A percentile compares a stretch with the other conserved stretches of the same genome.
Conservation (phyloP, 2,113 vertebrate species). For the Tragelaphus buxtoni region DNA sequence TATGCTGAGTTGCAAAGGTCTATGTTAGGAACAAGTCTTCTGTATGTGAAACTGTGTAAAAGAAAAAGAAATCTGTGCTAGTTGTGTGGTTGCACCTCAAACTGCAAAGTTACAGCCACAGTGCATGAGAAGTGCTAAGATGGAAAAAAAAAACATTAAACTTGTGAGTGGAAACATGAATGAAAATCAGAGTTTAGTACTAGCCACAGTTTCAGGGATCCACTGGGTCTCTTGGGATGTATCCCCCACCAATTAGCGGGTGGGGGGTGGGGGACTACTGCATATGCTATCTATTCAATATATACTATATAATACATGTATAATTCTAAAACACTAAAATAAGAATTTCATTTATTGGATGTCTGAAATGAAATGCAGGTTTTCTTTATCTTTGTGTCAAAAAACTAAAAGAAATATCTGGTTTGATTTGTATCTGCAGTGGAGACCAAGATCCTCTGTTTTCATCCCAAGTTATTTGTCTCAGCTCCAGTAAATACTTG, state of each 20-base stretch:
- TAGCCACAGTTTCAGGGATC: background rate
- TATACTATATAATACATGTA: background rate
- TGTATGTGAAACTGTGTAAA: background rate
- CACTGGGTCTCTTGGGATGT: background rate
- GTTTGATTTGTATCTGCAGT: background rate
- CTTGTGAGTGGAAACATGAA: background rate
- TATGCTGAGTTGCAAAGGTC: background rate
- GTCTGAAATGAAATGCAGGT: background rate
- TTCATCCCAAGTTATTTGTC: background rate
- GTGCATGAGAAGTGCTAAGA: background rate
- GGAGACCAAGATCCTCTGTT: background rate
- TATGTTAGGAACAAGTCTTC: background rate
- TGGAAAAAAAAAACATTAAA: background rate
- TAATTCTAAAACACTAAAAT: background rate
- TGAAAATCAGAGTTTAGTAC: background rate
- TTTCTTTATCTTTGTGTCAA: background rate
- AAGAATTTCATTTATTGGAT: background rate
- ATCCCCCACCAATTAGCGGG: background rate
- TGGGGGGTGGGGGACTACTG: accelerated
- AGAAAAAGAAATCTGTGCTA: background rate
- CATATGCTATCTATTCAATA: background rate
- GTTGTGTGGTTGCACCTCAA: background rate
- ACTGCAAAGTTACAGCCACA: background rate
- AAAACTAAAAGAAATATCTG: background rate
- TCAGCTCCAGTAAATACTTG: background rate